Base-by-base conservation (phyloP, 2,113 vertebrate species). In the Myotis brandtii region DNA sequence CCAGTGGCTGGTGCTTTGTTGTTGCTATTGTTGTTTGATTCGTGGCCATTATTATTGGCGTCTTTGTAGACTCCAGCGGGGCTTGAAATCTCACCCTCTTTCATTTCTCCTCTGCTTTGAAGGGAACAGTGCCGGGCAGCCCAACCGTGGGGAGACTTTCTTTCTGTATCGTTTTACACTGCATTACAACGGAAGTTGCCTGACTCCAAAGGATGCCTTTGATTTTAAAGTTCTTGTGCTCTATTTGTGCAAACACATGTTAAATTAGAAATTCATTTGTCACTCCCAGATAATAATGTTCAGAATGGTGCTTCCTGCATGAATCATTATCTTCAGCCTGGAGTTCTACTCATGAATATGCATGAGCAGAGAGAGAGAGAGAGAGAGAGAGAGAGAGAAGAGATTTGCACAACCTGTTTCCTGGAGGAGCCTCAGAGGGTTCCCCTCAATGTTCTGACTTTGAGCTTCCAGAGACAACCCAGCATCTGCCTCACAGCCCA, bases 231-330 rank as follows among this genome's bases (percentile, higher is more conserved):
- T 62, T 89, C 89, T 93, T 86, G 90, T 72, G 96, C 93, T 97
- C 93, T 91, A 11, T 9, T 94, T 88, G 97, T 92, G 91, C 82
- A 89, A 89, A 82, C 92, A 91, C 30, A 69, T 59, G 13, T 89
- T 59, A 75, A 97, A 95, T 82, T 66, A 95, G 97, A 95, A 96
- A 97, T 34, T 91, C 97, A 54, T 94, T 76, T 97, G 97, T 96
- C 97, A 97, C 75, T 66, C 97, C 96, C 88, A 91, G 92, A 97
- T 97, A 97, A 75, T 40, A n/a, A n/a, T 84, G 89, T 91, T 95
- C 90, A 66, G 88, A 94, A 95, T 1, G 6, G 86, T 2, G 54
- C 96, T 97, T 5, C 6, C 91, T 94, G 96, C 76, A 46, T 96
- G 93, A 84, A 92, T 95, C 95, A 76, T 83, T 89, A 30, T 97